A percentile compares a stretch with the other conserved stretches of the same genome.
Conservation (phyloP, 2,797 vertebrate genomes). For the Phalloptychus januarius region DNA sequence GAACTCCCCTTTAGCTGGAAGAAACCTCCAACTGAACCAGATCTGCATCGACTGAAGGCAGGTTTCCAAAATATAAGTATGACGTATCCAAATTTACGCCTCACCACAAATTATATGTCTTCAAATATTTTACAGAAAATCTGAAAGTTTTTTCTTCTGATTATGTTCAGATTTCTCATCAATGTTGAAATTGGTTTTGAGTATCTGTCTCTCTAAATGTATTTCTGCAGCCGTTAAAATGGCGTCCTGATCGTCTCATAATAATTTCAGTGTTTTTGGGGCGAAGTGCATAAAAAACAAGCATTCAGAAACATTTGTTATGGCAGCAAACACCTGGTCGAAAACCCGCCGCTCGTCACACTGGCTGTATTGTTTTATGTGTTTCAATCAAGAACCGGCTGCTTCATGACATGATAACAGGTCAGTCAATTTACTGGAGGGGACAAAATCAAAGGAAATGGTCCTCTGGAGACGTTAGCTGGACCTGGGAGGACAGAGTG, state of each 20-base stretch:
- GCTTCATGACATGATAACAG: background rate
- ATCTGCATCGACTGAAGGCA: background rate
- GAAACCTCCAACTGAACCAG: background rate
- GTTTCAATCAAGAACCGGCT: conserved; percentile 4
- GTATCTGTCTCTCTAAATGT: background rate
- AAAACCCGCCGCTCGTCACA: background rate
- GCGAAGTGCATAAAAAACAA: background rate
- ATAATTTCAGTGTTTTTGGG: background rate
- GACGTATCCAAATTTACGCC: background rate
- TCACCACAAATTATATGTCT: background rate
- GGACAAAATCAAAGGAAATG: background rate
- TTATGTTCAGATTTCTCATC: background rate
- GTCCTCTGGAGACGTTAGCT: too few species aligned
- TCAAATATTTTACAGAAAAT: background rate
- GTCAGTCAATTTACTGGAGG: conserved; percentile 2
- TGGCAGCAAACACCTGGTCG: background rate
- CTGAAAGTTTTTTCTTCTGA: background rate
- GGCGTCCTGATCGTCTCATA: background rate
- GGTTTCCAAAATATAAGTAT: background rate
- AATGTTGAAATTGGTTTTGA: background rate
- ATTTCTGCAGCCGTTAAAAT: background rate
- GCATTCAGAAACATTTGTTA: background rate
- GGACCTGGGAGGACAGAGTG: too few species aligned
- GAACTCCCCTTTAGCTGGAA: background rate
- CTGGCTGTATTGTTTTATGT: background rate